A percentile compares a stretch with the other conserved stretches of the same genome.
Conservation (phyloP, 2,797 vertebrate species). For the Adrianichthys oophorus region DNA sequence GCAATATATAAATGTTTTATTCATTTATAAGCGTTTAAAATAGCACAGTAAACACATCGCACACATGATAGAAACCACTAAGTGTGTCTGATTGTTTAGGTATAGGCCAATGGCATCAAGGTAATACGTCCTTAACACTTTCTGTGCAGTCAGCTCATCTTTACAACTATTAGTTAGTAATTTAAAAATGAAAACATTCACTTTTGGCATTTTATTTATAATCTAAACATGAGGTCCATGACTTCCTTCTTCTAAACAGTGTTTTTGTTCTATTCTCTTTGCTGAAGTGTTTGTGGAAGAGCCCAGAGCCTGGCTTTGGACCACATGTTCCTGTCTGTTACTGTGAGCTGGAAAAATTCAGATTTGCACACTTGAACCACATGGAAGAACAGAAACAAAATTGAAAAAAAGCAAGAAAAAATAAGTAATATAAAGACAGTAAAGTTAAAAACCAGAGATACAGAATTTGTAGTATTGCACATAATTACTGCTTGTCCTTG, state of each 20-base stretch:
- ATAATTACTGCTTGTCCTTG: conserved; percentile 55
- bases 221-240: conserved; percentile 27
- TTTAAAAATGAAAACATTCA: conserved; percentile 59
- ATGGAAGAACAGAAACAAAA: conserved; percentile 89
- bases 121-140: conserved; percentile 81
- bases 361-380: conserved; percentile 92
- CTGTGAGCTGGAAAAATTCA: conserved; percentile 84
- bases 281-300: conserved; percentile 67
- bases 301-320: conserved; percentile 42
- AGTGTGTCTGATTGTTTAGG: conserved; percentile 92
- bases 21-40: conserved; percentile 95
- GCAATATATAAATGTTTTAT: conserved; percentile 86
- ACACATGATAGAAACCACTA: conserved; percentile 99
- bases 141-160: conserved; percentile 73
- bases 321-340: conserved; percentile 44
- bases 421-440: conserved; percentile 92
- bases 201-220: conserved; percentile 45
- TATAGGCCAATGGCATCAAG: conserved; percentile 85
- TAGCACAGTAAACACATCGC: conserved; percentile 99
- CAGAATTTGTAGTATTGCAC: conserved; percentile 97
- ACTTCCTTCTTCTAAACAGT: conserved; percentile 6
- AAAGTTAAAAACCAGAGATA: conserved; percentile 95
- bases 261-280: conserved; percentile 46
- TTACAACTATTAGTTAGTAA: conserved; percentile 25
- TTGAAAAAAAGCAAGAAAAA: conserved; percentile 47